phyloP scores from a whole-genome alignment of 2,797 vertebrate species.

The Falco naumanni region DNA sequence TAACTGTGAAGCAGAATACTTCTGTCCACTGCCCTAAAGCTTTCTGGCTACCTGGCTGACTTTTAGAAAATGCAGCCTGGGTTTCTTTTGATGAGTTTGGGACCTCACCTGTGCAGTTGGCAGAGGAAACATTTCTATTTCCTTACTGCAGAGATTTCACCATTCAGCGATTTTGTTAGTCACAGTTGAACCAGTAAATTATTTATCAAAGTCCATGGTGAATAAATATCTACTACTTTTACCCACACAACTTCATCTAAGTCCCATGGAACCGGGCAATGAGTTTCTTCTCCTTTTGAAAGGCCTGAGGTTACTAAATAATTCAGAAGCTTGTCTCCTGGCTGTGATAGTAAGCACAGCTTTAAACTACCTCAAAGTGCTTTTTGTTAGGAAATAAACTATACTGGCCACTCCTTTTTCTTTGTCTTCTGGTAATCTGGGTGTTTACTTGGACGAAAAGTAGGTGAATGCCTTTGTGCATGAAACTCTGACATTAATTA shows the following conservation, averaged over 20 bases:
- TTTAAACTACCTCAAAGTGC: slow-evolving; percentile 72
- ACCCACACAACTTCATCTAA: slow-evolving; percentile 70
- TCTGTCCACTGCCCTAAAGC: neutral
- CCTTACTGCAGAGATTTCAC: slow-evolving; percentile 71
- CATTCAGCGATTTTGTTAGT: slow-evolving; percentile 73
- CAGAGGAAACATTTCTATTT: slow-evolving; percentile 72
- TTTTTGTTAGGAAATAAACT: slow-evolving; percentile 61
- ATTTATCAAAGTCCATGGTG: slow-evolving; percentile 79
- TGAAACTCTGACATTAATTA: neutral
- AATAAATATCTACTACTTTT: slow-evolving; percentile 72
- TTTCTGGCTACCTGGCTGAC: slow-evolving; percentile 47
- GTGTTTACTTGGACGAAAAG: slow-evolving; percentile 47
- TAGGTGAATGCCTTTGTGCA: slow-evolving; percentile 2
- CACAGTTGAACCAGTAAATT: slow-evolving; percentile 72
- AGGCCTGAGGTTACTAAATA: slow-evolving; percentile 75
- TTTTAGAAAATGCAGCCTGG: slow-evolving; percentile 51
- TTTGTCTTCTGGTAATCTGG: slow-evolving; percentile 41
- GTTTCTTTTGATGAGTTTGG: slow-evolving; percentile 63
- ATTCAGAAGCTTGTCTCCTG: slow-evolving; percentile 73
- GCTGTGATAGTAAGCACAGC: slow-evolving; percentile 63
- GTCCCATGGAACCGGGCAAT: slow-evolving; percentile 72
- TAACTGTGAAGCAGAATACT: neutral
- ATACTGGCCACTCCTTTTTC: slow-evolving; percentile 40
- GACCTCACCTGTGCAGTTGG: slow-evolving; percentile 54
- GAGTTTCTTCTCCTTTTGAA: slow-evolving; percentile 77